These are phyloP conservation scores for Alauda arvensis DNA, from an alignment of 2,797 vertebrate species.

Conservation along the genomic window DNA sequence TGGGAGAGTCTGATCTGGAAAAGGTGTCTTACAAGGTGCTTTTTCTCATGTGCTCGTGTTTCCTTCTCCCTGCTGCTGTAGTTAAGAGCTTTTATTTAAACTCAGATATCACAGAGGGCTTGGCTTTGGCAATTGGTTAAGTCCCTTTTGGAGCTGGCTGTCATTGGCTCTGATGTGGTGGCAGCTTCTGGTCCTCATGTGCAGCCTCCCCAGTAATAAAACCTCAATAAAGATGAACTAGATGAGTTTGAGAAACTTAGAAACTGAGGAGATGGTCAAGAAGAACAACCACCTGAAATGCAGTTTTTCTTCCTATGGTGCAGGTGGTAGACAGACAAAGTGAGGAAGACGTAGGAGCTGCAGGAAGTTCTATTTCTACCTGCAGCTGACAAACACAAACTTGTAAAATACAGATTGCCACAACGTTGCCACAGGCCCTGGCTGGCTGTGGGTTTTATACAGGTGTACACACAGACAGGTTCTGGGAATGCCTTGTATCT, in stretches of 20 bases:
- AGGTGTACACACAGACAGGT: rapidly evolving
- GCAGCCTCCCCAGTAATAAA: neutral
- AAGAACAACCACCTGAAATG: neutral
- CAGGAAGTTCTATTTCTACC: neutral
- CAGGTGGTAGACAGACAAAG: neutral
- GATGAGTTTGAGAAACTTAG: neutral
- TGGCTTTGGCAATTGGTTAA: neutral
- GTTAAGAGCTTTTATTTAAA: neutral
- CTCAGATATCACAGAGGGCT: neutral
- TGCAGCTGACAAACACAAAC: neutral
- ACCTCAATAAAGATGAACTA: neutral
- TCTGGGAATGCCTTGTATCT: neutral
- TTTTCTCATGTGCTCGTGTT: neutral
- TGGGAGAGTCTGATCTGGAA: neutral
- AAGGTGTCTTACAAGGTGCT: neutral
- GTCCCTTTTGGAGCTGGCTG: neutral
- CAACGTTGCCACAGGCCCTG: neutral
- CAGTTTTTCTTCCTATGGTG: neutral
- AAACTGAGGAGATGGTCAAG: neutral
- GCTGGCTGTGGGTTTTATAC: neutral
- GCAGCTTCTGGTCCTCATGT: neutral
- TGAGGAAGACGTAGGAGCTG: neutral
- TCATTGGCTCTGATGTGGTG: neutral
- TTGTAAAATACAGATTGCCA: neutral
- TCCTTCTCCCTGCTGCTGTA: neutral